These are phyloP conservation scores for Euleptes europaea DNA, from an alignment of 2,113 vertebrate species.

Conservation along the genomic window DNA sequence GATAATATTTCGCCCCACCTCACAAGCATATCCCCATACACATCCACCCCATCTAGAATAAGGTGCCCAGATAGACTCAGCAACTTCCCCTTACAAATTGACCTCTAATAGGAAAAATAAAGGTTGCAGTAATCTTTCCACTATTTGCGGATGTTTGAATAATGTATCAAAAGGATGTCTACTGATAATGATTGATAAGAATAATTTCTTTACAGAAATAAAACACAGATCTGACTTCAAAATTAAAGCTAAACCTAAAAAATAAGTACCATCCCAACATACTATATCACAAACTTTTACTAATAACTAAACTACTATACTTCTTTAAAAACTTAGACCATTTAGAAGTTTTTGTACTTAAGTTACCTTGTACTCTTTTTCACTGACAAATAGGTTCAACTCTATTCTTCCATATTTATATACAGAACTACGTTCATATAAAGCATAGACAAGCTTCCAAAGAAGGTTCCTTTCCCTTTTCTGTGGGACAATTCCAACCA, in stretches of 20 bases:
- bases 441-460: constrained; percentile 83
- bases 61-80: background rate
- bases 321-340: background rate
- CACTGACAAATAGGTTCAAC: constrained; percentile 87
- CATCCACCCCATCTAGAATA: background rate
- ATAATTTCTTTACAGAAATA: background rate
- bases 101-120: background rate
- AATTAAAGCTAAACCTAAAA: background rate
- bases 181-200: background rate
- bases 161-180: background rate
- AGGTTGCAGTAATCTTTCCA: background rate
- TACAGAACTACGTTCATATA: constrained; percentile 85
- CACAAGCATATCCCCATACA: too few species aligned
- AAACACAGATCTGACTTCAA: background rate
- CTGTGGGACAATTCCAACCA: constrained; percentile 84
- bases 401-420: constrained; percentile 89
- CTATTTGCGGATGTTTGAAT: background rate
- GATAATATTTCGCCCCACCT: background rate
- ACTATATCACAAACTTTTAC: background rate
- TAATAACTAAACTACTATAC: too few species aligned
- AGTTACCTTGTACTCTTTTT: constrained; percentile 86
- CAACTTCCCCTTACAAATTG: background rate
- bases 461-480: constrained; percentile 76
- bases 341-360: constrained; percentile 2
- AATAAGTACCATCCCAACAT: background rate